Conservation (phyloP, 64 coral and sea anemone species). For the Cladopsammia gracilis region DNA sequence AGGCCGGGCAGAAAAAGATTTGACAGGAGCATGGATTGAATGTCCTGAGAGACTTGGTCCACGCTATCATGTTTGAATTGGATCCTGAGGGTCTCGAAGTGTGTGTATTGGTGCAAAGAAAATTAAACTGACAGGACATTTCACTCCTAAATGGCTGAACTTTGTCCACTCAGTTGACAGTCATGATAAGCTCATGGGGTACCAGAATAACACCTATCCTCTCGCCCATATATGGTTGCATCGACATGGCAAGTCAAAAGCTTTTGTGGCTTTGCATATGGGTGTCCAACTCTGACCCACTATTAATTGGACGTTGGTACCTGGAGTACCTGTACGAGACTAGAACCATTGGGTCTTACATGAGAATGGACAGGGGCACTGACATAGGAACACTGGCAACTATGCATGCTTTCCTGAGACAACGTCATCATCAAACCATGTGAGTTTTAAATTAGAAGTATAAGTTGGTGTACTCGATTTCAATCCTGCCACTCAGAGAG, state of each 20-base stretch:
- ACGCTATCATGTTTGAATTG: too few species aligned
- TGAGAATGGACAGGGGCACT: constrained; percentile 36
- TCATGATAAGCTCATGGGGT: too few species aligned
- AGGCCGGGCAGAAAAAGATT: too few species aligned
- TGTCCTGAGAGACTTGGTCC: too few species aligned
- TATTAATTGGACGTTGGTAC: constrained; percentile 28
- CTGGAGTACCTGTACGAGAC: constrained; percentile 43
- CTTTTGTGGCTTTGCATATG: constrained; percentile 46
- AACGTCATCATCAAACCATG: constrained; percentile 27
- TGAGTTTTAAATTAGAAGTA: constrained; percentile 4
- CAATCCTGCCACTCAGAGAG: neutral
- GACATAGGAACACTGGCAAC: constrained; percentile 44
- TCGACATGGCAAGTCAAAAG: constrained; percentile 40
- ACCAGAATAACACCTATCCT: too few species aligned
- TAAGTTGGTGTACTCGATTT: neutral
- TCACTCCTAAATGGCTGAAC: too few species aligned
- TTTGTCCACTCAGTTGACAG: too few species aligned
- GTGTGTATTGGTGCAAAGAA: too few species aligned
- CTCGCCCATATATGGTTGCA: neutral
- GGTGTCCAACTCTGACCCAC: constrained; percentile 42
- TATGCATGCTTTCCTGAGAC: constrained; percentile 19
- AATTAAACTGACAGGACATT: too few species aligned
- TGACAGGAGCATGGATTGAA: too few species aligned
- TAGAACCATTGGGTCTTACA: neutral
- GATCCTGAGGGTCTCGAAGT: too few species aligned